Evolutionary conservation across 2,888 invertebrate genomes (phyloP), one percentile per base, ranked within the genome.

Genomic region (Mesochorus sp.): DNA sequence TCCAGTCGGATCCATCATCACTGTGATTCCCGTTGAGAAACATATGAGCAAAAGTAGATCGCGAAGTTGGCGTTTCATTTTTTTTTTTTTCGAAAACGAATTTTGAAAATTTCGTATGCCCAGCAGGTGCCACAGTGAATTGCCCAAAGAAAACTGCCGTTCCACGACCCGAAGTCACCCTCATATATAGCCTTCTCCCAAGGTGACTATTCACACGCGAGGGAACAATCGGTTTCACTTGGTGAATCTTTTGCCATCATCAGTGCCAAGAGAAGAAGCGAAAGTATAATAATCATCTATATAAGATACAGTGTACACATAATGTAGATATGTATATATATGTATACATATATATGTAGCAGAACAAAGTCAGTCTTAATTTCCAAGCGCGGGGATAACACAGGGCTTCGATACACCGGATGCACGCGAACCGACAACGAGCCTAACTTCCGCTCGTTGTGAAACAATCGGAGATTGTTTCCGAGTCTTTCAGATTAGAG

Each of bases 171-270:
- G 28, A 49, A 70, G 79, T 79, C 82, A 81, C 80, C 81, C 73
- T 77, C 70, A 87, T 90, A 86, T 89, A 90, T 90, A 90, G 85
- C 86, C 85, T 85, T 24, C 53, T 71, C 47, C 24, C 74, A 77
- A 79, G 81, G 84, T n/a, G n/a, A n/a, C 80, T 76, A 80, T 89
- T 90, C 88, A 85, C 88, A 88, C 87, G 84, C 85, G 82, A 85
- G 81, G 82, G 86, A 89, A 90, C 90, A 90, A 90, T 90, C 82
- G 85, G 89, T 90, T 88, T 90, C 89, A 88, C 90, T 89, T 76
- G 81, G 84, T 57, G 80, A 83, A 85, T 82, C 81, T 80, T 85
- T 82, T 82, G 78, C 81, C 80, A 79, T 79, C 76, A 81, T 79
- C 74, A 79, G 70, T 49, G 57, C 53, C 28, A 59, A 51, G 31